Conservation (phyloP, 2,888 invertebrate species). For the Apotomis betuletana region DNA sequence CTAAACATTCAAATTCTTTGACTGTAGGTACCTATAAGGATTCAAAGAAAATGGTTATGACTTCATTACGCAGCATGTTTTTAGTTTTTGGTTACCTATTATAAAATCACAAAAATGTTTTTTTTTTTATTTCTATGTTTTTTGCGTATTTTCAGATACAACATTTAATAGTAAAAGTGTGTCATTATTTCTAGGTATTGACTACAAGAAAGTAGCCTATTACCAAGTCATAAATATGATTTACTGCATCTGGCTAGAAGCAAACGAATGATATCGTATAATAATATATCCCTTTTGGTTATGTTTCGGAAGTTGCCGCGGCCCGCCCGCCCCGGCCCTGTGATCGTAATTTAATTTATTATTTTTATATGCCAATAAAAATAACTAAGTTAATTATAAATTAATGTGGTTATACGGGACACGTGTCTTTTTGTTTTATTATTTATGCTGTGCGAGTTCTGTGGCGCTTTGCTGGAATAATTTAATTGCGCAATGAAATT, state of each 20-base stretch:
- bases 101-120: too few relatives aligned
- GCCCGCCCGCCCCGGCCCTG: slow-evolving; percentile 32
- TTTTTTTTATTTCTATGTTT: too few relatives aligned
- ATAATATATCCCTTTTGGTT: not conserved
- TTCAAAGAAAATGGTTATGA: too few relatives aligned
- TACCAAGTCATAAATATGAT: not conserved
- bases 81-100: too few relatives aligned
- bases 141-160: too few relatives aligned
- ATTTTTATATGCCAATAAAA: slow-evolving; percentile 40
- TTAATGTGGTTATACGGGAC: slow-evolving; percentile 36
- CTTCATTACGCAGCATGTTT: too few relatives aligned
- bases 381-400: slow-evolving; percentile 41
- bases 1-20: too few relatives aligned
- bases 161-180: too few relatives aligned
- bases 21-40: too few relatives aligned
- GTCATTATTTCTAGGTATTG: too few relatives aligned
- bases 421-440: slow-evolving; percentile 29
- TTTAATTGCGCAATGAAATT: slow-evolving; percentile 2
- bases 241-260: not conserved
- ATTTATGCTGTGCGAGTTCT: slow-evolving; percentile 14
- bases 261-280: not conserved
- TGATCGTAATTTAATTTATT: slow-evolving; percentile 37
- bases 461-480: slow-evolving; percentile 4
- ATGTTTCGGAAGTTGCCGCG: not conserved
- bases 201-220: not conserved